phyloP scores from a whole-genome alignment of 1,140 invertebrate genomes.

The Apis dorsata region DNA sequence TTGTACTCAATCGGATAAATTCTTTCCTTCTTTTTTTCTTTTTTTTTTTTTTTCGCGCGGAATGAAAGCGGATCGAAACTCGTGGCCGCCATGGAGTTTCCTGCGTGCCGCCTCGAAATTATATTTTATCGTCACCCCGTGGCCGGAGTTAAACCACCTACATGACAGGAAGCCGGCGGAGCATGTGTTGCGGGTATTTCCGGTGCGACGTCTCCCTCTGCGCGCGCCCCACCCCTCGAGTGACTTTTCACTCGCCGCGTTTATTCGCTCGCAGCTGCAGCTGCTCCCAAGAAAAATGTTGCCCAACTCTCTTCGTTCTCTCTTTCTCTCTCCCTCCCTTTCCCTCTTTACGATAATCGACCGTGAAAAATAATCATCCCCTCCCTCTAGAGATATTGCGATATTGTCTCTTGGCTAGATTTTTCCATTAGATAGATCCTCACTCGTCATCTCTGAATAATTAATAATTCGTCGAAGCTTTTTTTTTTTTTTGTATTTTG shows the following conservation, averaged over 20 bases:
- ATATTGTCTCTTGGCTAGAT: no score
- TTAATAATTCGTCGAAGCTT: no score
- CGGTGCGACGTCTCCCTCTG: constrained; percentile 49
- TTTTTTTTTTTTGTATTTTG: no score
- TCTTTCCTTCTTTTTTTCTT: no score
- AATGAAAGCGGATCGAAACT: neutral
- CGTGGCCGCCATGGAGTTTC: neutral
- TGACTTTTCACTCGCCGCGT: constrained; percentile 48
- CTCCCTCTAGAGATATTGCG: no score
- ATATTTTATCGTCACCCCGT: constrained; percentile 50
- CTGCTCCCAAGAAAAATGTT: constrained; percentile 44
- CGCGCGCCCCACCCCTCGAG: neutral
- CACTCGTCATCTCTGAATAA: no score
- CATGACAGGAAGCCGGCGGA: constrained; percentile 53
- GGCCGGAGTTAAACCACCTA: constrained; percentile 55
- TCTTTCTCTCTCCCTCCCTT: neutral
- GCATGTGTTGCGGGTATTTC: constrained; percentile 61
- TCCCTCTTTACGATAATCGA: neutral
- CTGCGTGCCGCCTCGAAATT: constrained; percentile 36
- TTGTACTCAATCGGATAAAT: no score
- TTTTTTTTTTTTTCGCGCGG: neutral
- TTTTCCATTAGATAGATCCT: no score
- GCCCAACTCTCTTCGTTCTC: neutral
- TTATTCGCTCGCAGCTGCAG: constrained; percentile 31
- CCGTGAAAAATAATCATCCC: neutral